These are phyloP conservation scores for Petrolisthes cinctipes DNA, from an alignment of 2,888 invertebrate species.

Conservation along the genomic window DNA sequence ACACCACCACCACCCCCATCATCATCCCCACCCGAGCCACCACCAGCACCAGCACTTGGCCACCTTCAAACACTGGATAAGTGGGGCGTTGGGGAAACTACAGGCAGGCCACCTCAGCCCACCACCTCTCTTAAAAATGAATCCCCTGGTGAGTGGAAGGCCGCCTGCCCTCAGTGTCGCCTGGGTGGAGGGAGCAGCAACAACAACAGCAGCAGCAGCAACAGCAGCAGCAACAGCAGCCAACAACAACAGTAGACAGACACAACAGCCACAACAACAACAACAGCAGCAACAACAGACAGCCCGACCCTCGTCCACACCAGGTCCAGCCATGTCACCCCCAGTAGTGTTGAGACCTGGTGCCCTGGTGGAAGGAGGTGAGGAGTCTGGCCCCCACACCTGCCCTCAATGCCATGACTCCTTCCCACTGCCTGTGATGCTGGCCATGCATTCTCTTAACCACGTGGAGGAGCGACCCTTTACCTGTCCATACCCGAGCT, in stretches of 20 bases:
- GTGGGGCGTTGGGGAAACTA: conserved; percentile 52
- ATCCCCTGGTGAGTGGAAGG: conserved; percentile 32
- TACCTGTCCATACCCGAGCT: conserved; percentile 49
- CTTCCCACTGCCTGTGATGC: conserved; percentile 53
- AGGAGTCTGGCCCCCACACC: conserved; percentile 18
- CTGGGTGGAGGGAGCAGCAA: conserved; percentile 36
- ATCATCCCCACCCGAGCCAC: neutral
- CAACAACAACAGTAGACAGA: neutral
- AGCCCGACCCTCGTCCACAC: conserved; percentile 47
- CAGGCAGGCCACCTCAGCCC: conserved; percentile 46
- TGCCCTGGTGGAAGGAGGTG: neutral
- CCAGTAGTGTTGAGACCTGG: neutral
- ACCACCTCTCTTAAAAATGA: conserved; percentile 49
- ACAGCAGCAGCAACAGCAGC: conserved; percentile 46
- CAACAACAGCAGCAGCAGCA: conserved; percentile 24
- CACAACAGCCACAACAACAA: too few species aligned
- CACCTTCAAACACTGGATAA: conserved; percentile 59
- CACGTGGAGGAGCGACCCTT: conserved; percentile 53
- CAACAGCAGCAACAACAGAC: neutral
- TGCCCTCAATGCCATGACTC: conserved; percentile 47
- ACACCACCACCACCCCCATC: neutral
- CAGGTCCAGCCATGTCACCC: conserved; percentile 48
- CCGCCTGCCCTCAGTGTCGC: conserved; percentile 48
- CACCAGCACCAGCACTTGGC: conserved; percentile 40
- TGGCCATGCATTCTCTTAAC: conserved; percentile 56